Evolutionary conservation across 2,888 invertebrate species (phyloP), one percentile per base, ranked within the genome.

Genomic region (Harpagoxenus sublaevis): DNA sequence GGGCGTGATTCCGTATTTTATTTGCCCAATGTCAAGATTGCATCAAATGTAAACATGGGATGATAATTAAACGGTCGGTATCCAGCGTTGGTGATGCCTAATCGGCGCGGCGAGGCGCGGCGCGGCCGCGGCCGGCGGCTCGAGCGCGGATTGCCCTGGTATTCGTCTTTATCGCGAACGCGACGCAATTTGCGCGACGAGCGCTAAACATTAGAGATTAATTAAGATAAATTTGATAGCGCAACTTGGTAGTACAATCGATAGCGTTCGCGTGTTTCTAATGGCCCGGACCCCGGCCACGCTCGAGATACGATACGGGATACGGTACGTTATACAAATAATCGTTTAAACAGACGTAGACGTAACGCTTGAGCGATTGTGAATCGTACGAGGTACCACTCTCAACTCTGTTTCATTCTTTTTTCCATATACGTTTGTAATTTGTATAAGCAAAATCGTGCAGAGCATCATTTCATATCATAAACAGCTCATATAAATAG

Each of bases 1-100:
- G 5, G 35, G n/a, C 31, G 12, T 15, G 31, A 65, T 77, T 63
- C 35, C 45, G 42, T 35, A 62, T 81, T 62, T 53, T 55, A 55
- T 63, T 57, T 78, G 45, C 35, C 39, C 23, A 48, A 35, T 48
- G 48, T 66, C 78, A 68, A 60, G 71, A 71, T 60, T 18, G 48
- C 71, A 71, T 60, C 71, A 28, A 71, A 12, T 81, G 60, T 81
- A 70, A 71, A 81, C 60, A 81, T n/a, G 55, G 48, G 39, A 71
- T 31, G 68, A 68, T 70, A 79, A 79, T 81, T 78, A 66, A 28
- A 55, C n/a, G 28, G 63, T n/a, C 28, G 45, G 18, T 75, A 75
- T 75, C 75, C 51, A 18, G 45, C 35, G 6, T 35, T 5, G 35
- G 35, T 15, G 5, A 4, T 55, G 12, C 12, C 39, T n/a, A 35